Conservation (phyloP, 2,797 vertebrate species). For the Salmo trutta region DNA sequence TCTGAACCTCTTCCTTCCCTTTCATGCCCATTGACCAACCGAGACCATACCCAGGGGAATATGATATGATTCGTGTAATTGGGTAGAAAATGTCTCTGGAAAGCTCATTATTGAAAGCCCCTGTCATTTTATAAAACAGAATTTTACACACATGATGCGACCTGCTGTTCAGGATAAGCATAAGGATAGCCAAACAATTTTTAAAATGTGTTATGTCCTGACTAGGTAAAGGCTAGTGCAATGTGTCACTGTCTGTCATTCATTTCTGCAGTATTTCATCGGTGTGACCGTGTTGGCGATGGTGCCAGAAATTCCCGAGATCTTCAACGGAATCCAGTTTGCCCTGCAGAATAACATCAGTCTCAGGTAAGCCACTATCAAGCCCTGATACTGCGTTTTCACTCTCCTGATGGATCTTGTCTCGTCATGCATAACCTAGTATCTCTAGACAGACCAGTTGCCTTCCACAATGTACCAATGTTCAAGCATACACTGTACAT, state of each 20-base stretch:
- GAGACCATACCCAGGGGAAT: background rate
- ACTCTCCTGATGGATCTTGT: background rate
- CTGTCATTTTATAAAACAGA: background rate
- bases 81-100: background rate
- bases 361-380: constrained; percentile 73
- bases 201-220: background rate
- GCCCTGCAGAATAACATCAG: constrained; percentile 92
- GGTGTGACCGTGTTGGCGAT: constrained; percentile 87
- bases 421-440: background rate
- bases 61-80: background rate
- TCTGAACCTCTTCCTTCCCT: background rate
- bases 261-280: constrained; percentile 82
- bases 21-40: background rate
- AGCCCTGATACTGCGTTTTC: background rate
- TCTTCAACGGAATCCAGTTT: constrained; percentile 91
- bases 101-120: background rate
- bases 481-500: too few relatives aligned
- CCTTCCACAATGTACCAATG: too few relatives aligned
- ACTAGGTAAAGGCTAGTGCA: background rate
- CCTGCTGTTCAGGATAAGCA: background rate
- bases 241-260: background rate
- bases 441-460: too few relatives aligned
- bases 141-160: background rate
- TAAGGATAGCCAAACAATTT: background rate
- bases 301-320: constrained; percentile 89